Conservation (phyloP, 2,113 vertebrate species). For the Epinephelus moara region DNA sequence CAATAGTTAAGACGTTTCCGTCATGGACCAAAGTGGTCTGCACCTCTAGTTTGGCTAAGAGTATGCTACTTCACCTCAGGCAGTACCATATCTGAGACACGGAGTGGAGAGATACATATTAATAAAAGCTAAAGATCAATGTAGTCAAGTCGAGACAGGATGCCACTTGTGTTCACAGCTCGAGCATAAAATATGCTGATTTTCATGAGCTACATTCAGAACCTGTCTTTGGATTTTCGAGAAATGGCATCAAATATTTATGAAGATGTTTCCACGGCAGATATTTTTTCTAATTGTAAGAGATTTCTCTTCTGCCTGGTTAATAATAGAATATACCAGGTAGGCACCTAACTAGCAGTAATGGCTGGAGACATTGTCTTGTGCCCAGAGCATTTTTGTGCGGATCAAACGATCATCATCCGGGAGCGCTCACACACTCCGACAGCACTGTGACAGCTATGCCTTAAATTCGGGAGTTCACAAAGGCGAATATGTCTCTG, state of each 20-base stretch:
- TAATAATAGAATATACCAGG: constrained; percentile 72
- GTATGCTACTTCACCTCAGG: constrained; percentile 27
- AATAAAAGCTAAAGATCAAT: constrained; percentile 39
- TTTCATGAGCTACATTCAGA: constrained; percentile 61
- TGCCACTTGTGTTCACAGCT: constrained; percentile 37
- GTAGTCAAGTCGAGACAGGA: constrained; percentile 24
- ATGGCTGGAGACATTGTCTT: constrained; percentile 64
- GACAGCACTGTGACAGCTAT: constrained; percentile 64
- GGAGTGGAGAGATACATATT: not conserved
- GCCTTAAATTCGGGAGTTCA: constrained; percentile 63
- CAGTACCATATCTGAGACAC: not conserved
- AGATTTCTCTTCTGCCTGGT: constrained; percentile 56
- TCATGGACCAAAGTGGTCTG: not conserved
- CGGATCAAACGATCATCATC: constrained; percentile 67
- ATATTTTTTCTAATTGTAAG: constrained; percentile 62
- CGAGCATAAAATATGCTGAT: constrained; percentile 49
- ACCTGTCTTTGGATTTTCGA: constrained; percentile 36
- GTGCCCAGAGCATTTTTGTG: constrained; percentile 59
- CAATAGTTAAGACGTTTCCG: not conserved
- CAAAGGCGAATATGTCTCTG: constrained; percentile 61
- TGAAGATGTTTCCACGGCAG: constrained; percentile 52
- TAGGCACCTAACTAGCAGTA: constrained; percentile 41
- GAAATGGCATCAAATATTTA: constrained; percentile 70
- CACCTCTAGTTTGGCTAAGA: not conserved
- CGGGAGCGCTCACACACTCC: constrained; percentile 15